Conservation (phyloP, 2,888 invertebrate species). For the Drosophila barbarae region DNA sequence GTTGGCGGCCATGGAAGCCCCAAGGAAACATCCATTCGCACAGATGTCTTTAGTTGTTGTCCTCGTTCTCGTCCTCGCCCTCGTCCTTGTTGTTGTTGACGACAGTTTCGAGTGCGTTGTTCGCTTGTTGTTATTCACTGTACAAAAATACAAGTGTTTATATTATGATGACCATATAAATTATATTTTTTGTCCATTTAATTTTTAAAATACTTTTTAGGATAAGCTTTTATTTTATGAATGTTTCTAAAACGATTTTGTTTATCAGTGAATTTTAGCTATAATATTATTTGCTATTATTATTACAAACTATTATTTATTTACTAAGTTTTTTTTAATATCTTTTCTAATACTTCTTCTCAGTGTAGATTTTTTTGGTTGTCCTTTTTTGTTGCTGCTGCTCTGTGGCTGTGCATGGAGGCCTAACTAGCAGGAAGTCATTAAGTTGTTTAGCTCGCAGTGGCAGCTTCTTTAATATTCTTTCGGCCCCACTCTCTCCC, state of each 20-base stretch:
- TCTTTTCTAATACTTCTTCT: accelerated
- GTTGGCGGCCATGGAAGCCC: conserved; percentile 46
- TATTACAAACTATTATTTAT: background rate
- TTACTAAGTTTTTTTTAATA: too few relatives aligned
- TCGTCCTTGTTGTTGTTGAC: conserved; percentile 38
- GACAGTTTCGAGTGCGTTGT: conserved; percentile 45
- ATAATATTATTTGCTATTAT: background rate
- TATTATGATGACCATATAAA: background rate
- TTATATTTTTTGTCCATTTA: background rate
- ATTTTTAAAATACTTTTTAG: background rate
- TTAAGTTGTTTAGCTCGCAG: conserved; percentile 71
- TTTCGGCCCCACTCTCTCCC: conserved; percentile 10
- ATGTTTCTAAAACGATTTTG: background rate
- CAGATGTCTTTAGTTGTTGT: conserved; percentile 51
- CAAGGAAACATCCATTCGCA: conserved; percentile 66
- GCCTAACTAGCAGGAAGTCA: conserved; percentile 69
- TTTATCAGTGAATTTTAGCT: background rate
- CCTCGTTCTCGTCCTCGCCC: conserved; percentile 30
- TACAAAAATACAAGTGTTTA: background rate
- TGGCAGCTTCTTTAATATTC: conserved; percentile 42
- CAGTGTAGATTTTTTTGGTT: conserved; percentile 11
- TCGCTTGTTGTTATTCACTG: conserved; percentile 18
- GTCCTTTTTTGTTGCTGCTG: conserved; percentile 39
- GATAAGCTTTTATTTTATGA: background rate
- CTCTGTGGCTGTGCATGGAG: conserved; percentile 36